Base-by-base conservation (phyloP, 1,140 invertebrate species). In the Danaus plexippus region DNA sequence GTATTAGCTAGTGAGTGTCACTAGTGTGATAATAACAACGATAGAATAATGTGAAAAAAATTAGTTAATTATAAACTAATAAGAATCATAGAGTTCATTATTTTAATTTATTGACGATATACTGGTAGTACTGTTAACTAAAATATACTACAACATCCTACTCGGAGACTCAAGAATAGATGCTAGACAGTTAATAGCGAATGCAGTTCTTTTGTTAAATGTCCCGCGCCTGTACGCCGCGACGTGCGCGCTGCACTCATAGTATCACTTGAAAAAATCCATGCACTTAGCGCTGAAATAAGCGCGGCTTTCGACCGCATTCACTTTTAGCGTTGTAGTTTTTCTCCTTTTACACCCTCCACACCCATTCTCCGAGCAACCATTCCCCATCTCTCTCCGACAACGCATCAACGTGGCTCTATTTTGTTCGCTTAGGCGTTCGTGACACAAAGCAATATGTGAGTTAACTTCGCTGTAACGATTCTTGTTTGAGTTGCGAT, bases 361-460 rank as follows among this genome's bases (percentile, higher is more conserved):
- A 75, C 76, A 74, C 71, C 77, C 78, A 75, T 84, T 77, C 78
- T 83, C 73, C 69, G 73, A 73, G 73, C 73, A 60, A 67, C 59
- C 64, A 63, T 69, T 63, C 64, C 52, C 75, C 71, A 54, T 86
- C 80, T 74, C 79, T 59, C 71, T 83, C 77, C 48, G 41, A 66
- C 77, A 50, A 64, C 64, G 62, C 66, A 61, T 75, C 71, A 67
- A 68, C 54, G 63, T 65, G 69, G 59, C 70, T 75, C 68, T 69
- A 66, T 66, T 70, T 73, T 67, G 71, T 77, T 83, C 80, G 68
- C 77, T 86, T 80, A 63, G 77, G 65, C 83, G 75, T 86, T 86
- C 83, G 83, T 86, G 83, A 86, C 83, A 86, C 81, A 85, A 85
- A 83, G 83, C 83, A 86, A 86, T 86, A 86, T 86, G 80, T 83